phyloP scores from a whole-genome alignment of 2,113 vertebrate genomes.

The Menura novaehollandiae region DNA sequence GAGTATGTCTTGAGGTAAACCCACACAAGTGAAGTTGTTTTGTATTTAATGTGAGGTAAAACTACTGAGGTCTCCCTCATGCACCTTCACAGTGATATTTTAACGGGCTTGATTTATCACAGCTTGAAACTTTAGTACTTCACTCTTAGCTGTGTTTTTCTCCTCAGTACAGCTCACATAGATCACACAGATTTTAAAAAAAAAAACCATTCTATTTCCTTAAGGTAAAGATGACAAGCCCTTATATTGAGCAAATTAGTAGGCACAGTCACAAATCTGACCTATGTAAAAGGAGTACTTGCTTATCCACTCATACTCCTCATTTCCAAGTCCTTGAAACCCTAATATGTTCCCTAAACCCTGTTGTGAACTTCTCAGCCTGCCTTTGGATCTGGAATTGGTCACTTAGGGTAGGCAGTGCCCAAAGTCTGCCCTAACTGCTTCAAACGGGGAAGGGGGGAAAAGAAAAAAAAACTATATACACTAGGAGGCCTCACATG shows the following conservation, averaged over 20 bases:
- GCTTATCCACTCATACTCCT: neutral
- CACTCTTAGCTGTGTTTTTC: conserved; percentile 7
- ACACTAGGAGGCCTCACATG: neutral
- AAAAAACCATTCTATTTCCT: neutral
- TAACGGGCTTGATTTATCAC: neutral
- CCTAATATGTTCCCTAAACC: neutral
- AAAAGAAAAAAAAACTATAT: neutral
- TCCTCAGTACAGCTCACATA: neutral
- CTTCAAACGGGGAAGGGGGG: neutral
- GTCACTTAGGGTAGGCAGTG: neutral
- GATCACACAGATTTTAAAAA: neutral
- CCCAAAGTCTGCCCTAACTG: neutral
- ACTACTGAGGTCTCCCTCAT: neutral
- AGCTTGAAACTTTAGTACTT: neutral
- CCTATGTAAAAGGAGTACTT: neutral
- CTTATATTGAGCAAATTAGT: neutral
- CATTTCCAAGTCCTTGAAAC: neutral
- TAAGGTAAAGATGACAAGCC: neutral
- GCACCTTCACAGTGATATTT: neutral
- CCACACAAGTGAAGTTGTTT: neutral
- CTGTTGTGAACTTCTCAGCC: neutral
- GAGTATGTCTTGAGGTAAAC: conserved; percentile 4
- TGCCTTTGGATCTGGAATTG: neutral
- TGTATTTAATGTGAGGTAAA: neutral
- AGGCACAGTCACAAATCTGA: conserved; percentile 6